Evolutionary conservation across 1,140 invertebrate species (phyloP).

Genomic region (Glossosoma conforme): DNA sequence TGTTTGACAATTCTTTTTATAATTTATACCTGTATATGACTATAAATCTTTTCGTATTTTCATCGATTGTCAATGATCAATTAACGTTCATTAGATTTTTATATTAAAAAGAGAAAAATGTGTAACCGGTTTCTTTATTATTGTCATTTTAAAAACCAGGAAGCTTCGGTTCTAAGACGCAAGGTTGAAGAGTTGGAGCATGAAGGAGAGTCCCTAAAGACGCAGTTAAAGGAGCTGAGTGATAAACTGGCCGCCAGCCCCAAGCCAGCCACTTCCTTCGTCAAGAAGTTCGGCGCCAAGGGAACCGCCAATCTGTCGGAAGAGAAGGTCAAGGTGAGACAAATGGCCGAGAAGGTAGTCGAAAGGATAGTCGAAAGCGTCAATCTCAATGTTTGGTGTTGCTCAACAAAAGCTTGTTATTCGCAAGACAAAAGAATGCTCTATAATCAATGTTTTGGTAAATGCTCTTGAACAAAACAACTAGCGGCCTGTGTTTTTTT

Average conservation of each 20-base stretch:
- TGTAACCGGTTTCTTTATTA: not conserved
- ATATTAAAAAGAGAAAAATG: constrained; percentile 1
- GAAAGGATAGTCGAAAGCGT: too few relatives aligned
- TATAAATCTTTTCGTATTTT: too few relatives aligned
- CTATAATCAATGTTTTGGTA: too few relatives aligned
- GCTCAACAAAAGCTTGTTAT: too few relatives aligned
- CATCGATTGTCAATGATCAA: too few relatives aligned
- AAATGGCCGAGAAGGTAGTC: too few relatives aligned
- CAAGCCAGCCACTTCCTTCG: constrained; percentile 39
- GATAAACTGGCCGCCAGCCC: constrained; percentile 55
- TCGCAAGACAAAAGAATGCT: too few relatives aligned
- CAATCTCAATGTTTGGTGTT: too few relatives aligned
- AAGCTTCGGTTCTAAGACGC: constrained; percentile 71
- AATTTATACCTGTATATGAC: too few relatives aligned
- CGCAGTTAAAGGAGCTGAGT: constrained; percentile 71
- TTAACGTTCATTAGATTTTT: constrained; percentile 8
- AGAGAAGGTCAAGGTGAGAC: constrained; percentile 66
- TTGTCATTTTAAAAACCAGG: constrained; percentile 51
- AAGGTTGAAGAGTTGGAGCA: constrained; percentile 82
- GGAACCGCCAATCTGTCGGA: constrained; percentile 51
- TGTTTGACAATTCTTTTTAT: too few relatives aligned
- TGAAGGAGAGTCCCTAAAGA: constrained; percentile 69
- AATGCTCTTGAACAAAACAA: too few relatives aligned
- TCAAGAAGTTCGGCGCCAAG: constrained; percentile 37
- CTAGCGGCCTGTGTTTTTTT: too few relatives aligned